These are phyloP conservation scores for Taurulus bubalis DNA, from an alignment of 2,113 vertebrate genomes.

Conservation along the genomic window DNA sequence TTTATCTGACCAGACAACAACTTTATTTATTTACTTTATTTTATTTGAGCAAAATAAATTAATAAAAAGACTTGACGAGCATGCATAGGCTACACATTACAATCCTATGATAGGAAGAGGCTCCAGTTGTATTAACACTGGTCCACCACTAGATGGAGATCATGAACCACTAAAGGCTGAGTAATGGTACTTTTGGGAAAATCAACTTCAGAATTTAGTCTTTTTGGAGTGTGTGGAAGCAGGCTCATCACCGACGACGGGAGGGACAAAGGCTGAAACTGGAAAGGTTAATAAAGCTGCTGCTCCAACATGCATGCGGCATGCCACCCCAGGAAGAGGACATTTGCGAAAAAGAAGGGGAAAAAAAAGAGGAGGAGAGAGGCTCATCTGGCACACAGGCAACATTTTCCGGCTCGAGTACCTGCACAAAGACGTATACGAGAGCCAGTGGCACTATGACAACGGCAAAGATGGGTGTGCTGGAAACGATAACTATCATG, in stretches of 20 bases:
- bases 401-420: constrained; percentile 66
- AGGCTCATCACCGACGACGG: constrained; percentile 31
- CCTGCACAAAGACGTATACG: constrained; percentile 93
- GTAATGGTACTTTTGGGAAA: neutral
- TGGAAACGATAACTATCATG: constrained; percentile 89
- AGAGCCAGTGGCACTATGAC: constrained; percentile 88
- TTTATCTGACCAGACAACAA: neutral
- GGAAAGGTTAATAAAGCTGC: constrained; percentile 39
- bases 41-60: neutral
- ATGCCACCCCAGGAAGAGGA: constrained; percentile 53
- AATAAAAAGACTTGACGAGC: neutral
- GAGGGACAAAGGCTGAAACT: constrained; percentile 34
- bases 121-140: constrained; percentile 24
- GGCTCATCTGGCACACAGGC: neutral
- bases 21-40: too few relatives aligned
- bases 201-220: neutral
- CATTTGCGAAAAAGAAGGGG: neutral
- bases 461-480: constrained; percentile 90
- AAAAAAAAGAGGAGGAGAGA: neutral
- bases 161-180: constrained; percentile 10
- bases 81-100: neutral
- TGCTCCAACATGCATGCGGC: constrained; percentile 43
- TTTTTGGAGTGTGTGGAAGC: constrained; percentile 30
- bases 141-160: constrained; percentile 59
- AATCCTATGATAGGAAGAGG: neutral